phyloP scores from a whole-genome alignment of 2,888 invertebrate species.

The Cheilosia impressa region DNA sequence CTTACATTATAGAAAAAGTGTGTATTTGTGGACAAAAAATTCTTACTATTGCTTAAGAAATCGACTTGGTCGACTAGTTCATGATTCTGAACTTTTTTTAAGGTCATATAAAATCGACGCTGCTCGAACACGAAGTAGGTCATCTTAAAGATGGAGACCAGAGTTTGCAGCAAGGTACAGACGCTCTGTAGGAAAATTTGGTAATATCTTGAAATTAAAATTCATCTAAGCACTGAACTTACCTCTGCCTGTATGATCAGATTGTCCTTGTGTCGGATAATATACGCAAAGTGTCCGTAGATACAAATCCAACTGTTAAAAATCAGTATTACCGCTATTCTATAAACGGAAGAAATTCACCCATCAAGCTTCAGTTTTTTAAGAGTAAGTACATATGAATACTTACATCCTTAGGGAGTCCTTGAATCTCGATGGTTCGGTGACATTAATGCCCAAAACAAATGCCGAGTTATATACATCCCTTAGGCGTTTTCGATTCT shows the following conservation, averaged over 20 bases:
- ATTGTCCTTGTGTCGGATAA: conserved; percentile 13
- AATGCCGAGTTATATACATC: conserved; percentile 27
- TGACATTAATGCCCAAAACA: conserved; percentile 48
- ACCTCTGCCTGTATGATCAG: conserved; percentile 43
- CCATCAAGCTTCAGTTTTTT: background rate
- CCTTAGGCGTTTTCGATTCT: conserved; percentile 37
- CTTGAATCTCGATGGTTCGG: conserved; percentile 45
- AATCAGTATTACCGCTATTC: conserved; percentile 20
- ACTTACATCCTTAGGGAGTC: conserved; percentile 47
- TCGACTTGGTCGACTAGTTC: conserved; percentile 43
- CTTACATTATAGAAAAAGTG: background rate
- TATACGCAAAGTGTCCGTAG: conserved; percentile 11
- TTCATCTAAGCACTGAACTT: background rate
- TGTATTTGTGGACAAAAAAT: background rate
- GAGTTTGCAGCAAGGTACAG: conserved; percentile 38
- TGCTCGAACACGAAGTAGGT: conserved; percentile 29
- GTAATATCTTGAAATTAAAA: background rate
- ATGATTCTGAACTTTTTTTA: conserved; percentile 33
- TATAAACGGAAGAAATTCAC: background rate
- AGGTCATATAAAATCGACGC: conserved; percentile 17
- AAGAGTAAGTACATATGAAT: background rate
- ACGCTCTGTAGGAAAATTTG: conserved; percentile 17
- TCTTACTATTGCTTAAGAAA: conserved; percentile 28
- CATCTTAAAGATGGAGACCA: conserved; percentile 48
- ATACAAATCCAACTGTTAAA: conserved; percentile 18